These are phyloP conservation scores for Lepidocyrtinus sp. DNA, from an alignment of 2,888 invertebrate genomes.

Conservation along the genomic window DNA sequence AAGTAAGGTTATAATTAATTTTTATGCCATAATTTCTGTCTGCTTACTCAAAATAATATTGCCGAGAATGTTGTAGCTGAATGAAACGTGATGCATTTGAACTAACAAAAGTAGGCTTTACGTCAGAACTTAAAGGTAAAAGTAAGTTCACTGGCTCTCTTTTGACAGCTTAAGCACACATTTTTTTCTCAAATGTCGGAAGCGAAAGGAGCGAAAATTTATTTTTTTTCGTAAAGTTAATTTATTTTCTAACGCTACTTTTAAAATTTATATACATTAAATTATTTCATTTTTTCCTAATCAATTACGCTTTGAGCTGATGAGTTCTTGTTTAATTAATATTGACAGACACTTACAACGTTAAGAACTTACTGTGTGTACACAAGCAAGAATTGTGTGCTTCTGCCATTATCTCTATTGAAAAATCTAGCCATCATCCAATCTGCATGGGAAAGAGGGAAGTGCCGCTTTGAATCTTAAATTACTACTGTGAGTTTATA, in stretches of 20 bases:
- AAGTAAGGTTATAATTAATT: constrained; percentile 31
- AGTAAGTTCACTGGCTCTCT: background rate
- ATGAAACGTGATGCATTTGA: constrained; percentile 42
- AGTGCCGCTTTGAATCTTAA: constrained; percentile 39
- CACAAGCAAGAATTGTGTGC: background rate
- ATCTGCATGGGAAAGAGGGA: constrained; percentile 56
- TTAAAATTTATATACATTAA: background rate
- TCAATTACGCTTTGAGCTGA: background rate
- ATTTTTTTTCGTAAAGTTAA: background rate
- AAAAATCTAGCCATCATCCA: constrained; percentile 38
- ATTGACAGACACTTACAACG: background rate
- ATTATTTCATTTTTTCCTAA: background rate
- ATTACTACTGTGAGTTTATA: background rate
- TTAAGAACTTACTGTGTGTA: background rate
- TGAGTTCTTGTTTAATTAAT: background rate
- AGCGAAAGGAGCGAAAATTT: constrained; percentile 1
- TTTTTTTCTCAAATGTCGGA: background rate
- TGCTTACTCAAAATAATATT: constrained; percentile 41
- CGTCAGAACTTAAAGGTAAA: background rate
- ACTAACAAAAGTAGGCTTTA: no score
- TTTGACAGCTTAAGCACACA: constrained; percentile 24
- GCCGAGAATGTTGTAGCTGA: constrained; percentile 31
- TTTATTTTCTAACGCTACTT: background rate
- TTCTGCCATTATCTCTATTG: background rate
- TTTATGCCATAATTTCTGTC: constrained; percentile 34